These are phyloP conservation scores for Holotrichia oblita DNA, from an alignment of 1,140 invertebrate genomes.

Conservation along the genomic window DNA sequence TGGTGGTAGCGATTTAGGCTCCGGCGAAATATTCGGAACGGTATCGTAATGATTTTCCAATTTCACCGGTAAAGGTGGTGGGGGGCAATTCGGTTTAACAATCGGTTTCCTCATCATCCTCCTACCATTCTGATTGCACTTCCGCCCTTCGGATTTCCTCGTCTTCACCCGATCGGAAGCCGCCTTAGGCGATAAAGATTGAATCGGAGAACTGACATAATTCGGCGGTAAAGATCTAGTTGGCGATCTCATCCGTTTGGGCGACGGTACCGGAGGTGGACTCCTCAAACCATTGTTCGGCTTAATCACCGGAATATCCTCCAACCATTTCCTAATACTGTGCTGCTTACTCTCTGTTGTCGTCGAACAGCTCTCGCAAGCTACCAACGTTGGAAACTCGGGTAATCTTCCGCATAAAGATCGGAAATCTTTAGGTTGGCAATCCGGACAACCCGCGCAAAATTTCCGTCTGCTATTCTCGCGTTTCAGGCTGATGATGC, in stretches of 20 bases:
- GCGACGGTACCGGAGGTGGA: not conserved
- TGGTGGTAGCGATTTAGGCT: conserved; percentile 51
- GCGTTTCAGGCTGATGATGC: conserved; percentile 66
- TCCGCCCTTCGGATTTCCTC: conserved; percentile 26
- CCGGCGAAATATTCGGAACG: conserved; percentile 40
- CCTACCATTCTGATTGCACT: conserved; percentile 34
- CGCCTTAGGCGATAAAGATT: conserved; percentile 53
- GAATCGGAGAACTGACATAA: conserved; percentile 48
- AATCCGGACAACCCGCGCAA: conserved; percentile 74
- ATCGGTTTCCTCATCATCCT: conserved; percentile 22
- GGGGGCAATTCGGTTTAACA: conserved; percentile 47
- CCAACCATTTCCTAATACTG: conserved; percentile 80
- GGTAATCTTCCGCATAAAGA: conserved; percentile 58
- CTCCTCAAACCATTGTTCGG: conserved; percentile 41
- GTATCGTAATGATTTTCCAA: conserved; percentile 54
- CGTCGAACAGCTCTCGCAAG: conserved; percentile 64
- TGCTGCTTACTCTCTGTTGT: conserved; percentile 70
- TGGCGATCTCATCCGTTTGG: conserved; percentile 52
- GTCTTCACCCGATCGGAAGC: conserved; percentile 49
- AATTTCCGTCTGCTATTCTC: conserved; percentile 66
- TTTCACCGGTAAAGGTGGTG: conserved; percentile 45
- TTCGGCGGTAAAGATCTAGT: conserved; percentile 53
- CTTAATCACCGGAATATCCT: conserved; percentile 72
- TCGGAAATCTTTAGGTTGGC: conserved; percentile 62
- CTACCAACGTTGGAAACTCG: conserved; percentile 61